A percentile compares a stretch with the other conserved stretches of the same genome.
phyloP scores from a whole-genome alignment of 2,888 invertebrate species.

The Camptogramma bilineatum region DNA sequence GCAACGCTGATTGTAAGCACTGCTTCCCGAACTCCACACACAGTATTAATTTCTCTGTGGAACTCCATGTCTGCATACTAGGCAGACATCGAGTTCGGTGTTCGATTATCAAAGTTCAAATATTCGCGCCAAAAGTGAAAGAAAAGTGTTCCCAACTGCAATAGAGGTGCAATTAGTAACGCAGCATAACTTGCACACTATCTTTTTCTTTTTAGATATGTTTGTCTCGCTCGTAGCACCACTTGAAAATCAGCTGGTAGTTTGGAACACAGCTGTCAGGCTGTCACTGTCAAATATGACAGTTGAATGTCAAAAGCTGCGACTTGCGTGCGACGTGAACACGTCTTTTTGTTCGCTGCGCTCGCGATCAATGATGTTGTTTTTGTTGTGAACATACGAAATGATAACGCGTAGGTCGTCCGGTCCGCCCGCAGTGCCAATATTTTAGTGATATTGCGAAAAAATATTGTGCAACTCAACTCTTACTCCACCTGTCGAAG shows the following conservation, averaged over 20 bases:
- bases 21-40: no score
- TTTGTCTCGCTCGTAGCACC: not conserved
- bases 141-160: no score
- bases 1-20: no score
- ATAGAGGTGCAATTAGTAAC: not conserved
- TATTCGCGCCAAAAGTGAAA: conserved; percentile 7
- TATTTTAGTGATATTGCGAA: conserved; percentile 56
- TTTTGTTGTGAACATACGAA: conserved; percentile 73
- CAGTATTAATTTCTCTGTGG: no score
- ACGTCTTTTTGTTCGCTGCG: conserved; percentile 42
- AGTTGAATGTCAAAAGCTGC: not conserved
- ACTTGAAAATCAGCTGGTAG: conserved; percentile 10
- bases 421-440: conserved; percentile 46
- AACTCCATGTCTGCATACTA: no score
- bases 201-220: not conserved
- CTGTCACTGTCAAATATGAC: conserved; percentile 9
- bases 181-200: not conserved
- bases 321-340: conserved; percentile 39
- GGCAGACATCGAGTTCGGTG: no score
- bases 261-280: conserved; percentile 7
- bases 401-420: conserved; percentile 53
- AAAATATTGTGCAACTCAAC: conserved; percentile 59
- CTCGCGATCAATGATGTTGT: conserved; percentile 75
- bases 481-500: conserved; percentile 17
- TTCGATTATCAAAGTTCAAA: no score